phyloP scores from a whole-genome alignment of 2,113 vertebrate genomes.

The Centrocercus urophasianus region DNA sequence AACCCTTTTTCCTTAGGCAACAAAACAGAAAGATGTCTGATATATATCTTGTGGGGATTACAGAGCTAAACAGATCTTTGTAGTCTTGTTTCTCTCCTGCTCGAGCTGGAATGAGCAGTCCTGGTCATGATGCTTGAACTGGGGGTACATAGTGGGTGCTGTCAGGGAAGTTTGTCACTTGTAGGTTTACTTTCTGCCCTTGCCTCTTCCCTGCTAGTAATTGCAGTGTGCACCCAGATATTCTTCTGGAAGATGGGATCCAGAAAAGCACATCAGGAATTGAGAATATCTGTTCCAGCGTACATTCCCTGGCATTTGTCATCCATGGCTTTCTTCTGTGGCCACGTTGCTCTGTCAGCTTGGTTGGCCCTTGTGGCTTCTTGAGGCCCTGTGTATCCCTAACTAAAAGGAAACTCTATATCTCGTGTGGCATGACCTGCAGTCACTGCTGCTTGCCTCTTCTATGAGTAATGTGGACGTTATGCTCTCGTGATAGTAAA shows the following conservation, averaged over 20 bases:
- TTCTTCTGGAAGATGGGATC: background rate
- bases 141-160: rapidly evolving
- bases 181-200: background rate
- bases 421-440: background rate
- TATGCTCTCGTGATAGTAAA: background rate
- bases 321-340: background rate
- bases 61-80: background rate
- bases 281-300: background rate
- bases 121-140: background rate
- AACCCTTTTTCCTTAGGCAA: background rate
- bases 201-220: background rate
- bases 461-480: background rate
- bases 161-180: too few relatives aligned
- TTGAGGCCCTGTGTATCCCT: background rate
- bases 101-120: background rate
- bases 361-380: background rate
- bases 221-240: background rate
- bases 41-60: background rate
- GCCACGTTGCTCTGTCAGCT: background rate
- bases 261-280: background rate
- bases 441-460: background rate
- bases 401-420: background rate
- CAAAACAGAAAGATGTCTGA: background rate
- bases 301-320: background rate
- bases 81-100: background rate